These are phyloP conservation scores for Euwallacea fornicatus DNA, from an alignment of 1,140 invertebrate genomes.

Conservation along the genomic window DNA sequence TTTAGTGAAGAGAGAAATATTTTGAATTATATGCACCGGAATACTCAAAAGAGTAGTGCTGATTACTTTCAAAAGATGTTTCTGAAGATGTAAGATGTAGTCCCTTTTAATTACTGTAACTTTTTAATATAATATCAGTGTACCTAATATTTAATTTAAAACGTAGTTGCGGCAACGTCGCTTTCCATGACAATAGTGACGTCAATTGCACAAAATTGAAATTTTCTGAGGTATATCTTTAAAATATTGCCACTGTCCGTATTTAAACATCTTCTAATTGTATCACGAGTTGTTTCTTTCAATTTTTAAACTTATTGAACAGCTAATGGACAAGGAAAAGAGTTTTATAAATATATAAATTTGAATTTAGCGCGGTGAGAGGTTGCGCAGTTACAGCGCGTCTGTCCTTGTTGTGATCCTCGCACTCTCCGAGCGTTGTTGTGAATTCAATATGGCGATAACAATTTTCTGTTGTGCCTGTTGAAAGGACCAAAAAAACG, in stretches of 20 bases:
- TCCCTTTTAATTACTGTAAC: background rate
- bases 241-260: background rate
- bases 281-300: background rate
- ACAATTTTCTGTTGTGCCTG: constrained; percentile 51
- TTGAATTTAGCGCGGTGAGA: constrained; percentile 36
- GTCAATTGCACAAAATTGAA: constrained; percentile 1
- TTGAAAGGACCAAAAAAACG: constrained; percentile 49
- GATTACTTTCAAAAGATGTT: background rate
- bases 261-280: background rate
- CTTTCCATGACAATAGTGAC: background rate
- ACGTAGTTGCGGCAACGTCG: background rate
- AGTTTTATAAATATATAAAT: background rate
- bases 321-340: background rate
- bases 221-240: background rate
- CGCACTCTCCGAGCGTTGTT: constrained; percentile 51
- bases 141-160: background rate
- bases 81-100: background rate
- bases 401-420: constrained; percentile 49
- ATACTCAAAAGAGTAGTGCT: too few species aligned
- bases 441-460: constrained; percentile 55
- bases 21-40: too few species aligned
- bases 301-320: background rate
- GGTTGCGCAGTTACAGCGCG: constrained; percentile 43
- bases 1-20: background rate
- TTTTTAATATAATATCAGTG: background rate